These are phyloP conservation scores for Spheniscus mendiculus DNA, from an alignment of 2,113 vertebrate genomes.

Conservation along the genomic window DNA sequence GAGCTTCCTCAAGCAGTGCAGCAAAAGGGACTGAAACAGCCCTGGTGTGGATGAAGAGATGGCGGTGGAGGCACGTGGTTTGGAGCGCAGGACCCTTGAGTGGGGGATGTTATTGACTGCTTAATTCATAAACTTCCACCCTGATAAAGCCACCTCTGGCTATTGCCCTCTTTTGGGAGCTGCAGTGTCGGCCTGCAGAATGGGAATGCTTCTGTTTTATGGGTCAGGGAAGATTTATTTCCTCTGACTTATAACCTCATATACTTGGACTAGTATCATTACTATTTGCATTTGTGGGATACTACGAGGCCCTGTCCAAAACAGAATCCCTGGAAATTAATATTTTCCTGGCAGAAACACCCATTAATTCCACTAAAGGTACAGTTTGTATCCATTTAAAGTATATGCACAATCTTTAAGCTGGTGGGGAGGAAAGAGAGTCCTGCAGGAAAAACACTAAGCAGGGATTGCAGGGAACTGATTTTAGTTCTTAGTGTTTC, in stretches of 20 bases:
- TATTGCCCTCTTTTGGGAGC: neutral
- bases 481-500: neutral
- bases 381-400: neutral
- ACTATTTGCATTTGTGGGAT: neutral
- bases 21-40: neutral
- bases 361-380: neutral
- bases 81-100: accelerated
- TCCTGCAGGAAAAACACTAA: neutral
- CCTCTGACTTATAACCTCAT: neutral
- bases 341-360: neutral
- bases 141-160: neutral
- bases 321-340: neutral
- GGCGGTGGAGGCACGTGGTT: neutral
- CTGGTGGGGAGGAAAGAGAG: neutral
- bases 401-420: neutral
- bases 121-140: neutral
- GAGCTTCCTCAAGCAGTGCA: neutral
- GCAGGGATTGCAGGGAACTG: neutral
- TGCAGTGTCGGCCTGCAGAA: neutral
- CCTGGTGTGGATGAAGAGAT: neutral
- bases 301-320: neutral
- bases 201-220: neutral
- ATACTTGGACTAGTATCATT: neutral
- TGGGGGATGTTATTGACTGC: neutral
- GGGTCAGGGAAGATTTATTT: neutral